Base-by-base conservation (phyloP, 2,888 invertebrate species). In the Lasioglossum pauxillum region DNA sequence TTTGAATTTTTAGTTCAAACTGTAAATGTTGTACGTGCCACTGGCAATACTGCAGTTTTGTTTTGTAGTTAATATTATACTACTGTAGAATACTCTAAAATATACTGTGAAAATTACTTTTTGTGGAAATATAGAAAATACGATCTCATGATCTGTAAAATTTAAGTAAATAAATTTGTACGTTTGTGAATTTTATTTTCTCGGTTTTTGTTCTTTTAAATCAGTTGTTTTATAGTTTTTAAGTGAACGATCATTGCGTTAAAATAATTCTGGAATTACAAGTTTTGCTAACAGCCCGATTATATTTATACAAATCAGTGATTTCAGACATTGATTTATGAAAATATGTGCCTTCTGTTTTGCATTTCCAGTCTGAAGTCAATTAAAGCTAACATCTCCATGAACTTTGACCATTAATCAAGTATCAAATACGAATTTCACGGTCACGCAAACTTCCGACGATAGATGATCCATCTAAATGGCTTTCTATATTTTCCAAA, bases 401-500 rank as follows among this genome's bases (percentile, higher is more conserved):
- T 19, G 49, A 23, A 49, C 49, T 49, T 49, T 23, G 23, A 53
- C 23, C 4, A 41, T n/a, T 3, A 38, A n/a, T 71, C 72, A 7
- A 16, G 0, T 72, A 46, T 46, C 7, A 27, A 12, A 10, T 2
- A 41, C 19, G 5, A 64, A 53, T 67, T 74, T 67, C 53, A 74
- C 10, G 19, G 53, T 27, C 27, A 7, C 53, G 10, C 27, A 5
- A 14, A 71, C 71, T 14, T 38, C 23, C 12, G 0, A 23, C n/a
- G 38, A 31, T 64, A 46, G 41, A 64, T 41, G n/a, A 64, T 27
- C 7, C 27, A 31, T n/a, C 23, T 38, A 5, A 75, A 27, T 41
- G 19, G 12, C 60, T 41, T 60, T 81, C 57, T 72, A 81, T 8
- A 31, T 53, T 46, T 46, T 53, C 19, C 1, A 44, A 75, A 31